phyloP scores from a whole-genome alignment of 2,888 invertebrate species.

The Lasioglossum villosulum region DNA sequence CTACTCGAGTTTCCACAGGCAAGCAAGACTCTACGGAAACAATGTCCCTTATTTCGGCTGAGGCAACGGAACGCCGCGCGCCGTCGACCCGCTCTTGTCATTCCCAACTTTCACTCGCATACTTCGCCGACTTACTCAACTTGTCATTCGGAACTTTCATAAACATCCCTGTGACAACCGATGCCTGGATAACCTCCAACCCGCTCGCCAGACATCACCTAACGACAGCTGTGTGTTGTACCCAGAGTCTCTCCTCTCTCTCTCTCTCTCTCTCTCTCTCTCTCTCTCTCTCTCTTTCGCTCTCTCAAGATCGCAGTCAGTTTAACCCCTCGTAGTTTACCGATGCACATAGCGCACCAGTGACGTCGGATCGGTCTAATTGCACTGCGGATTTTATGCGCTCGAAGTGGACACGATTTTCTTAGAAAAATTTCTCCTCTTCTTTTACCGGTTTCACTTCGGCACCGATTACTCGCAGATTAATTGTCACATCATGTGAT shows the following conservation, averaged over 20 bases:
- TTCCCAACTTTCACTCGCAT: slow-evolving; percentile 4
- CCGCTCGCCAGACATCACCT: not conserved
- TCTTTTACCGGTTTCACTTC: too few relatives aligned
- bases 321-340: not conserved
- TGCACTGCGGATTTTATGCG: not conserved
- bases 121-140: not conserved
- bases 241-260: not conserved
- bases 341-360: not conserved
- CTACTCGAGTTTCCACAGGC: not conserved
- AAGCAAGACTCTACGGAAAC: not conserved
- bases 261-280: not conserved
- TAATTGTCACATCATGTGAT: too few relatives aligned
- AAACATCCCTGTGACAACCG: slow-evolving; percentile 19
- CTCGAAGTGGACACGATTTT: too few relatives aligned
- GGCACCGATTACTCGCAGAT: too few relatives aligned
- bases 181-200: not conserved
- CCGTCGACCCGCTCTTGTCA: not conserved
- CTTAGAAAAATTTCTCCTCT: too few relatives aligned
- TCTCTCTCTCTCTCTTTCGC: not conserved
- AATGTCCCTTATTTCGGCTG: not conserved
- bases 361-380: not conserved
- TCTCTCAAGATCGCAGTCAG: not conserved
- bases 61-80: not conserved
- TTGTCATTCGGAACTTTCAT: slow-evolving; percentile 15
- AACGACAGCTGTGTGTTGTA: not conserved